Evolutionary conservation across 2,113 vertebrate species (phyloP), one percentile per base, ranked within the genome.

Genomic region (Tychaedon coryphoeus): DNA sequence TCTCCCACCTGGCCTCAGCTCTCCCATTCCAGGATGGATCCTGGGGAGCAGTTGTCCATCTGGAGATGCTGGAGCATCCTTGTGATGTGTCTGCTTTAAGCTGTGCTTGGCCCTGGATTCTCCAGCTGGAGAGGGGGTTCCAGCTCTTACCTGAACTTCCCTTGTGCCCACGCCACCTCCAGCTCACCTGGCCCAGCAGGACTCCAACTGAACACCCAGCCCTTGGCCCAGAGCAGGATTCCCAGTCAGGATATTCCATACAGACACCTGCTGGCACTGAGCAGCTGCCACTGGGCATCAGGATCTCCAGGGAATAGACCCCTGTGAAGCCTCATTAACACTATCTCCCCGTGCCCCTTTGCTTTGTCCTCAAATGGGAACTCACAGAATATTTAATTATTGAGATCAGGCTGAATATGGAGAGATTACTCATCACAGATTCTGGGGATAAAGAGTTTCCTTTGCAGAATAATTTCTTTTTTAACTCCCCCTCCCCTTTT

Each of bases 11-110:
- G 42, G 13, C 47, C 70, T 56, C 26, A 12, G 50, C n/a, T 67
- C 18, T 62, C 22, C 23, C 14, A 20, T 40, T 19, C 45, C 3
- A 2, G 64, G 40, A 47, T 51, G 29, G 22, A 54, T 8, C 34
- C 1, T 6, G 36, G 26, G 28, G 19, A 66, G 47, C 10, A 25
- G 69, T 24, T 12, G 1, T 26, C 40, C 0, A 0, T 14, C 40
- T 18, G 50, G 45, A 82, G 31, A 28, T 3, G 1, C 45, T 2
- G 2, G n/a, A 71, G n/a, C 42, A 48, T 26, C 72, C 2, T 0
- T 26, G n/a, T 25, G 15, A n/a, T 19, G 31, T 1, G 2, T 2
- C 34, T 86, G 38, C 61, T 74, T 50, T 22, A 34, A 66, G 24
- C 71, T 38, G 16, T 15, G 16, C 36, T 62, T 69, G 64, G 73